Evolutionary conservation across 2,888 invertebrate genomes (phyloP).

Genomic region (Incurvaria masculella): DNA sequence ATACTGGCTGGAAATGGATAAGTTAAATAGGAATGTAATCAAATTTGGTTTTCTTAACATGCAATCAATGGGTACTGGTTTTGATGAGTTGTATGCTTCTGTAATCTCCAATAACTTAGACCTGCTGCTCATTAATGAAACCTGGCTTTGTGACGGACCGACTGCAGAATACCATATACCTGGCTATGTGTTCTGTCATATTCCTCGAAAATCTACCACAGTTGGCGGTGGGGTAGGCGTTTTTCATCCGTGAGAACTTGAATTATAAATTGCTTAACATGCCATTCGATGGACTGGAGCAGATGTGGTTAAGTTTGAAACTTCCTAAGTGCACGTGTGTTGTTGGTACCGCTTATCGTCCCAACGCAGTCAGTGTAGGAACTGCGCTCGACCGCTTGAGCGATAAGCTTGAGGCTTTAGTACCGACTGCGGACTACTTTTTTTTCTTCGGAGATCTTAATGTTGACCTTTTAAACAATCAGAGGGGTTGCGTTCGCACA

Average conservation of each 20-base stretch:
- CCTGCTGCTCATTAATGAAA: neutral
- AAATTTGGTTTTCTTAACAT: neutral
- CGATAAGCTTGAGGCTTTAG: neutral
- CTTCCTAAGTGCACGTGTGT: neutral
- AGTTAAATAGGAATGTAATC: no score
- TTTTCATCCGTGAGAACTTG: neutral
- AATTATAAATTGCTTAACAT: neutral
- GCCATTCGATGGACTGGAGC: neutral
- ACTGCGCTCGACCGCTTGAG: neutral
- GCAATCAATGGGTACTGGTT: neutral
- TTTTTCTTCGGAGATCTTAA: neutral
- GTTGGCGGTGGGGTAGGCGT: neutral
- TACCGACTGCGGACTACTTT: neutral
- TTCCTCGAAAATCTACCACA: neutral
- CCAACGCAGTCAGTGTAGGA: neutral
- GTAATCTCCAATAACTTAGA: neutral
- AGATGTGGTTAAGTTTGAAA: neutral
- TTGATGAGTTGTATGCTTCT: neutral
- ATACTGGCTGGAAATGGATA: no score
- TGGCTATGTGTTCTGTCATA: neutral
- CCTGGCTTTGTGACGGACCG: neutral
- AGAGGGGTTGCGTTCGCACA: neutral
- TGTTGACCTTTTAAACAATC: neutral
- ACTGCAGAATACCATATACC: neutral
- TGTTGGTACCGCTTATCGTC: constrained; percentile 1